phyloP scores from a whole-genome alignment of 53 echinoderm and acorn worm genomes.

The Hippasteria phrygiana region DNA sequence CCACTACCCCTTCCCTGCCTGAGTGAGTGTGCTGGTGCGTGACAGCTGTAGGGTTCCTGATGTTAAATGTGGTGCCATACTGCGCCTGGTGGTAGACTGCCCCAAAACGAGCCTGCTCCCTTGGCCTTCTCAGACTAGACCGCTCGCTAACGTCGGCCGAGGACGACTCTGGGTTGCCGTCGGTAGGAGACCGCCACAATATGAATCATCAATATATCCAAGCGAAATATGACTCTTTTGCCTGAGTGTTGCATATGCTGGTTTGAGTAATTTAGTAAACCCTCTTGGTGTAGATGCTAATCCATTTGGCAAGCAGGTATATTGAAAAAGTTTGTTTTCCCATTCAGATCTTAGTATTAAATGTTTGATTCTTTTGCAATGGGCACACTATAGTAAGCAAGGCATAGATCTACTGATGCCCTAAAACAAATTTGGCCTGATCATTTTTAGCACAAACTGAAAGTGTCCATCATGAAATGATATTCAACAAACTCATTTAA shows the following conservation, averaged over 20 bases:
- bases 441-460: conserved; percentile 36
- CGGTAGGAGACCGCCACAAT: too few species aligned
- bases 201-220: conserved; percentile 67
- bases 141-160: too few species aligned
- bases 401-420: conserved; percentile 34
- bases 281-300: conserved; percentile 55
- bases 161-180: too few species aligned
- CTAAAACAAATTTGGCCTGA: conserved; percentile 49
- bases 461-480: conserved; percentile 51
- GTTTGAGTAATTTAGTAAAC: conserved; percentile 75
- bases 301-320: conserved; percentile 63
- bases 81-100: too few species aligned
- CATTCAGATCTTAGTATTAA: conserved; percentile 33
- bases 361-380: conserved; percentile 21
- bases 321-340: conserved; percentile 60
- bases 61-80: too few species aligned
- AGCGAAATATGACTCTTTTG: conserved; percentile 27
- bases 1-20: too few species aligned
- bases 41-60: too few species aligned
- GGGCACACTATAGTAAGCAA: conserved; percentile 24
- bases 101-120: too few species aligned
- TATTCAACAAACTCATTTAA: conserved; percentile 39
- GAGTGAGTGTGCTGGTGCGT: too few species aligned
- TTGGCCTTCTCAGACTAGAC: too few species aligned
- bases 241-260: conserved; percentile 50